A percentile compares a stretch with the other conserved stretches of the same genome.
Evolutionary conservation across 2,888 invertebrate genomes (phyloP).

Genomic region (Nephrotoma appendiculata): DNA sequence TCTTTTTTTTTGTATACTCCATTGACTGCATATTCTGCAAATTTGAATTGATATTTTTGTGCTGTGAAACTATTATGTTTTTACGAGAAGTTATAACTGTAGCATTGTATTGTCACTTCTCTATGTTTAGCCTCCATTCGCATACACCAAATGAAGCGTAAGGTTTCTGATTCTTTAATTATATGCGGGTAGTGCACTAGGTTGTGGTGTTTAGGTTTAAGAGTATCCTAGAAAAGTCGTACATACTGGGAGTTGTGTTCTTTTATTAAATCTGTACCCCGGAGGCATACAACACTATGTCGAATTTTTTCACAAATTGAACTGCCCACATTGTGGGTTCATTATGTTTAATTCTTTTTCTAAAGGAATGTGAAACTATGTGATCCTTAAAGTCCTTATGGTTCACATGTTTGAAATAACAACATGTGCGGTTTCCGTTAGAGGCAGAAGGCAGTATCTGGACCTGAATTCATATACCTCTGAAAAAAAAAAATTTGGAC

Average conservation of each 20-base stretch:
- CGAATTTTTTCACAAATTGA: too few relatives aligned
- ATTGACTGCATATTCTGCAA: neutral
- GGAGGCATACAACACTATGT: too few relatives aligned
- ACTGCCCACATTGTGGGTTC: too few relatives aligned
- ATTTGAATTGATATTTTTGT: neutral
- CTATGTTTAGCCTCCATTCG: slow-evolving; percentile 7
- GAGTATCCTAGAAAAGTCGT: neutral
- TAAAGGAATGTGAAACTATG: too few relatives aligned
- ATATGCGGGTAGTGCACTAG: slow-evolving; percentile 5
- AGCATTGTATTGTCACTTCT: slow-evolving; percentile 6
- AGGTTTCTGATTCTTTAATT: slow-evolving; percentile 5
- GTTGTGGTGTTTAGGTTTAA: slow-evolving; percentile 9
- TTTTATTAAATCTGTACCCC: too few relatives aligned
- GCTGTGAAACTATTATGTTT: neutral
- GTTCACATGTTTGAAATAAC: too few relatives aligned
- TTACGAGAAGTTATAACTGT: neutral
- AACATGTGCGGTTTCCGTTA: too few relatives aligned
- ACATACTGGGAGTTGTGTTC: slow-evolving; percentile 5
- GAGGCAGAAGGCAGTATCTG: too few relatives aligned
- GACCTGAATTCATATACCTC: too few relatives aligned
- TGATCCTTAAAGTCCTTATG: too few relatives aligned
- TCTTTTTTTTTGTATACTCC: neutral
- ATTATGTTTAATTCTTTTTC: too few relatives aligned
- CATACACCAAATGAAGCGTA: slow-evolving; percentile 5
- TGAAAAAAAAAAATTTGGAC: too few relatives aligned